These are phyloP conservation scores for Apodemia mormo DNA, from an alignment of 2,888 invertebrate genomes.

Conservation along the genomic window DNA sequence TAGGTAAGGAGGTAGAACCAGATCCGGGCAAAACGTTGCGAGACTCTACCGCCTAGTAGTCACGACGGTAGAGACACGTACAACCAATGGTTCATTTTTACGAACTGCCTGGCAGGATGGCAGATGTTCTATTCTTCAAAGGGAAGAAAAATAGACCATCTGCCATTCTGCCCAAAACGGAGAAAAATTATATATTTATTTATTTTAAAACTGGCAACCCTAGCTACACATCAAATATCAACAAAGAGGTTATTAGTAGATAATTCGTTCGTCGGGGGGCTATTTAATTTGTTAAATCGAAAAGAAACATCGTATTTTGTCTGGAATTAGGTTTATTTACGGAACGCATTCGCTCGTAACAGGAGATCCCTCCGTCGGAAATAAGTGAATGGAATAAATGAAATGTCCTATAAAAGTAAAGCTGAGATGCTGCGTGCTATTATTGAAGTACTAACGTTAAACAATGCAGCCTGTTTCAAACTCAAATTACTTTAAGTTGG, in stretches of 20 bases:
- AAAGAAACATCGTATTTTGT: constrained; percentile 75
- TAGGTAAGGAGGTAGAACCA: too few relatives aligned
- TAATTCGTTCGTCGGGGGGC: constrained; percentile 25
- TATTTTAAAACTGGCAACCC: background rate
- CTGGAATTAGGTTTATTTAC: constrained; percentile 75
- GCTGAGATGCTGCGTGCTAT: constrained; percentile 67
- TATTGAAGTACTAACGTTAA: constrained; percentile 44
- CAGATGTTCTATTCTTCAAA: too few relatives aligned
- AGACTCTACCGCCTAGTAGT: too few relatives aligned
- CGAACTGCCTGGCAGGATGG: too few relatives aligned
- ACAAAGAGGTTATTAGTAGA: constrained; percentile 17
- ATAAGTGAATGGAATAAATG: constrained; percentile 77
- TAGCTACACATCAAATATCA: constrained; percentile 9
- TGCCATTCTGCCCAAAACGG: too few relatives aligned
- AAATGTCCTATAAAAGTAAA: constrained; percentile 67
- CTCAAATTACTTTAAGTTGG: constrained; percentile 11
- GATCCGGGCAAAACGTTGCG: too few relatives aligned
- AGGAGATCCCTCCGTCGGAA: constrained; percentile 64
- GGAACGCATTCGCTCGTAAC: constrained; percentile 65
- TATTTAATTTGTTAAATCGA: constrained; percentile 74
- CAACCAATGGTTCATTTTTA: too few relatives aligned
- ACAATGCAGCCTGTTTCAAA: constrained; percentile 45
- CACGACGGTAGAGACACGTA: too few relatives aligned
- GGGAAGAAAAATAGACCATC: too few relatives aligned
- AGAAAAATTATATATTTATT: too few relatives aligned